These are phyloP conservation scores for Nineta flava DNA, from an alignment of 2,888 invertebrate genomes.

Conservation along the genomic window DNA sequence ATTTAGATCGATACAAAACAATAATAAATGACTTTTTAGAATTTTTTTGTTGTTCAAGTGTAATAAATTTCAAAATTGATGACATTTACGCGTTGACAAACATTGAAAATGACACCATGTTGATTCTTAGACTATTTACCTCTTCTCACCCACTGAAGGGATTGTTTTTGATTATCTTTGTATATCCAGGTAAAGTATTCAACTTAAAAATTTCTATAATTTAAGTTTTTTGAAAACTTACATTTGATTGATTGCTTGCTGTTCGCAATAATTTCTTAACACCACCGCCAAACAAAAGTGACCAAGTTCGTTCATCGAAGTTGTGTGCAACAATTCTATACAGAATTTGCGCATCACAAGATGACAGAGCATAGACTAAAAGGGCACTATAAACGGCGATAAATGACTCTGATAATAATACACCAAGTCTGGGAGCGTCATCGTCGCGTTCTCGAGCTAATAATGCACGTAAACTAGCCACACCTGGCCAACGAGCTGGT, in stretches of 20 bases:
- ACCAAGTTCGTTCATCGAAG: constrained; percentile 65
- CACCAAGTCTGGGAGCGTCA: constrained; percentile 79
- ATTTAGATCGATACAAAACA: no score
- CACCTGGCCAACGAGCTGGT: constrained; percentile 90
- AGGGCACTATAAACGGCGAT: constrained; percentile 86
- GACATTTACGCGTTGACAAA: no score
- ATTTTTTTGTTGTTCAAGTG: no score
- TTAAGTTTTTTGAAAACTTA: constrained; percentile 3
- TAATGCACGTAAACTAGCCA: constrained; percentile 79
- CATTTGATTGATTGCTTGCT: constrained; percentile 35
- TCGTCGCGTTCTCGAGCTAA: constrained; percentile 87
- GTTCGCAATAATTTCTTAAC: constrained; percentile 72
- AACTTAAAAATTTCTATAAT: no score
- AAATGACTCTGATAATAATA: constrained; percentile 85
- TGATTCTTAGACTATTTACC: no score
- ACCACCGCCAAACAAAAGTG: constrained; percentile 76
- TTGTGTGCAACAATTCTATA: constrained; percentile 73
- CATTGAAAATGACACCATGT: no score
- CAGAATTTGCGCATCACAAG: constrained; percentile 85
- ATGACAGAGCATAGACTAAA: constrained; percentile 81
- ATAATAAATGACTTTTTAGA: no score
- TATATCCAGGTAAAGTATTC: no score
- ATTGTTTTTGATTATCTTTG: no score
- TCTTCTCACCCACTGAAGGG: no score
- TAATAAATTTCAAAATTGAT: no score